Base-by-base conservation (phyloP, 2,888 invertebrate genomes). In the Rotaria macrura region DNA sequence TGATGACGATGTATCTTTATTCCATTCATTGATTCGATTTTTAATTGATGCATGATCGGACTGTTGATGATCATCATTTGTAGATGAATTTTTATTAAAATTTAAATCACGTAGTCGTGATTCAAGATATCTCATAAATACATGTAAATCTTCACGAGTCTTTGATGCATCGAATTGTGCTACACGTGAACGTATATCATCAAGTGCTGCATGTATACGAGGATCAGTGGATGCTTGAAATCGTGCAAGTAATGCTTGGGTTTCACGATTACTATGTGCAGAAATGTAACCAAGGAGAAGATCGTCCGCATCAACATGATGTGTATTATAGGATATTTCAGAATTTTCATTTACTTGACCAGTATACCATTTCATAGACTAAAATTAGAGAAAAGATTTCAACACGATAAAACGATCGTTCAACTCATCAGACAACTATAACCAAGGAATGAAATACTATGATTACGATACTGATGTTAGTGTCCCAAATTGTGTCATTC, bases 321-420 rank as follows among this genome's bases (percentile, higher is more conserved):
- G 23, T n/a, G 40, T 20, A 79, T 79, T 12, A 79, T 43, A 79
- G 34, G n/a, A 40, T 40, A 79, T 79, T n/a, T 79, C 79, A 4
- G 79, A 79, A 79, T 79, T 79, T 79, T 43, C 79, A n/a, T 25
- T 40, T 10, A 79, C 79, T 79, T 79, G 43, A 25, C 79, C 79
- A 5, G 79, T 79, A 79, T 79, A 79, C 79, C 79, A 79, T 79
- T 79, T 79, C 79, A 79, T 79, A 10, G 79, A 79, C 43, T 65
- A 65, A 17, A 65, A 65, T n/a, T 65, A 34, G 4, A 34, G 12
- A 29, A 65, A 65, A 65, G 9, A 47, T 47, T 47, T 47, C 9
- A 47, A 12, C 9, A 12, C 47, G 14, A 4, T 47, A 12, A 12
- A 47, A 14, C 47, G 14, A 47, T 47, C 10, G 5, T 14, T 47